A percentile compares a stretch with the other conserved stretches of the same genome.
These are phyloP conservation scores for Pipra filicauda DNA, from an alignment of 2,113 vertebrate species.

Conservation along the genomic window DNA sequence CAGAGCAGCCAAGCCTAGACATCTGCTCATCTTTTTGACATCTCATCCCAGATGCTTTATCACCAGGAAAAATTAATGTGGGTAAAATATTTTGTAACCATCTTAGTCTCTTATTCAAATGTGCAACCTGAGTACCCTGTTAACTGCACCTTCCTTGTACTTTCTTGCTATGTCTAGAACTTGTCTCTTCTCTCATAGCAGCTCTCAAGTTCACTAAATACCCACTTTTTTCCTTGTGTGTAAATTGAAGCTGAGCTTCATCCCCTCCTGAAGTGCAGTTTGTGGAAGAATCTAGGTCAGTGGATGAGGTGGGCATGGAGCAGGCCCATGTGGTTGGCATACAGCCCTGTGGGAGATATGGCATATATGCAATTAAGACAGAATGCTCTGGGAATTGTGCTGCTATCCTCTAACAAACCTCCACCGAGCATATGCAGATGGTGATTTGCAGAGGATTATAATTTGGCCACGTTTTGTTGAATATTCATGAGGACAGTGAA, in stretches of 20 bases:
- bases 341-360: constrained; percentile 55
- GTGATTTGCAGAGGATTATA: constrained; percentile 67
- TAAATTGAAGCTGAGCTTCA: neutral
- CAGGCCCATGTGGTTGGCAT: constrained; percentile 62
- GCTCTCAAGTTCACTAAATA: neutral
- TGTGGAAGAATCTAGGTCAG: constrained; percentile 47
- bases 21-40: constrained; percentile 65
- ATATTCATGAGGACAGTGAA: constrained; percentile 69
- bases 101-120: neutral
- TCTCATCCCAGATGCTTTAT: constrained; percentile 62
- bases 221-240: neutral
- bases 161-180: neutral
- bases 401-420: constrained; percentile 58
- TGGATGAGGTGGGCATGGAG: constrained; percentile 46
- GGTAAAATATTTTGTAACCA: constrained; percentile 22
- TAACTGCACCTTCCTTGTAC: neutral
- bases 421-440: constrained; percentile 61
- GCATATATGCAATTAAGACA: constrained; percentile 66
- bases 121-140: neutral
- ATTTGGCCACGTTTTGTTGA: constrained; percentile 67
- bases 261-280: constrained; percentile 9
- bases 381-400: constrained; percentile 67
- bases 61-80: constrained; percentile 47
- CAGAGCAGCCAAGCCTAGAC: constrained; percentile 52
- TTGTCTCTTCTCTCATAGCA: neutral